These are phyloP conservation scores for Aporophyla lueneburgensis DNA, from an alignment of 2,888 invertebrate genomes.

Conservation along the genomic window DNA sequence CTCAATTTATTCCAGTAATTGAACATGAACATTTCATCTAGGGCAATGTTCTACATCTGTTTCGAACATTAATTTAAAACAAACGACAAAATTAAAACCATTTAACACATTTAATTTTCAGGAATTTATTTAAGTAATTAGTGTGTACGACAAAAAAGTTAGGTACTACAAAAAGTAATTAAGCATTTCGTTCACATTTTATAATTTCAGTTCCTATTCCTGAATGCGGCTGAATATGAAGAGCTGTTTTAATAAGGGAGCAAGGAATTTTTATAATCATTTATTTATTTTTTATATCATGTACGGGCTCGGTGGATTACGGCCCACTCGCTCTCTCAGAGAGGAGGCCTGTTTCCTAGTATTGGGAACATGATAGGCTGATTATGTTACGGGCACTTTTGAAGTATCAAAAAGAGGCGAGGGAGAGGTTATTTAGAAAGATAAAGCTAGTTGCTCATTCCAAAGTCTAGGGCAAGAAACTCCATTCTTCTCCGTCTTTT, in stretches of 20 bases:
- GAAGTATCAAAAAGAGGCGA: no score
- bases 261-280: not conserved
- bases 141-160: not conserved
- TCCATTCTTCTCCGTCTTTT: no score
- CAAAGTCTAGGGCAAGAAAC: no score
- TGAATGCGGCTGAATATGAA: not conserved
- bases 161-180: not conserved
- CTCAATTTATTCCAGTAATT: not conserved
- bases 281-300: no score
- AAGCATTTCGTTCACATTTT: not conserved
- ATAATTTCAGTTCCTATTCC: not conserved
- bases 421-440: no score
- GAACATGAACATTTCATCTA: not conserved
- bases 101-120: not conserved
- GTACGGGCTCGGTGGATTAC: no score
- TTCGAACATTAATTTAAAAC: conserved; percentile 8
- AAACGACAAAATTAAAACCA: conserved; percentile 8
- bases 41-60: conserved; percentile 26
- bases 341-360: no score
- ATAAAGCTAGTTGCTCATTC: no score
- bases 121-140: not conserved
- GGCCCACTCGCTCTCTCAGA: no score
- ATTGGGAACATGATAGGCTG: no score
- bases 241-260: not conserved
- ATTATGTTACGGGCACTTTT: no score